Evolutionary conservation across 2,113 vertebrate species (phyloP).

Genomic region (Bos taurus): ARS-UCD2.0 NC_037333.1:11175501-11176000

Average conservation of each 20-base stretch:
- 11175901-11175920: background rate
- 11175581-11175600: background rate
- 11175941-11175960: background rate
- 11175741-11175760: background rate
- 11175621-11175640: background rate
- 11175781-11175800: background rate
- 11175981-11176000: background rate
- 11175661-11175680: background rate
- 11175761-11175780: background rate
- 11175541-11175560: background rate
- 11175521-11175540: background rate
- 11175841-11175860: background rate
- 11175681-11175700: background rate
- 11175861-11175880: background rate
- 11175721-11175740: background rate
- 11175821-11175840: background rate
- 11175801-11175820: background rate
- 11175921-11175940: background rate
- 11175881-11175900: background rate
- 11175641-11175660: background rate
- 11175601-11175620: background rate
- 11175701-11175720: background rate
- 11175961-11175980: background rate
- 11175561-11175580: background rate
- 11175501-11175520: background rate